A percentile compares a stretch with the other conserved stretches of the same genome.
These are phyloP conservation scores for Melanotaenia duboulayi DNA, from an alignment of 2,113 vertebrate species.

Conservation along the genomic window DNA sequence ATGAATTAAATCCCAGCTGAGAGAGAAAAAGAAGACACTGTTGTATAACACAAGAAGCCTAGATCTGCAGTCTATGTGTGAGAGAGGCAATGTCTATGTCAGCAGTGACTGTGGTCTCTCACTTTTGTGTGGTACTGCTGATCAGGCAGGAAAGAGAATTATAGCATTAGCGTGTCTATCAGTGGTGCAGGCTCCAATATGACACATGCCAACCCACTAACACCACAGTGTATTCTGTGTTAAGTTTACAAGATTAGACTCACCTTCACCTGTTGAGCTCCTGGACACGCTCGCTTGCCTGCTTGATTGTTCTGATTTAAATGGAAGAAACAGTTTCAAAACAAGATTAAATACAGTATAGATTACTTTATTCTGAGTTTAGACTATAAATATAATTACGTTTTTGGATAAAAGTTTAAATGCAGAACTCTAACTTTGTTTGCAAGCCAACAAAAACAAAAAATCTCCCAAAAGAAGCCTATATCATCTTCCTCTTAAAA, in stretches of 20 bases:
- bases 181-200: conserved; percentile 29
- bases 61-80: conserved; percentile 1
- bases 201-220: conserved; percentile 28
- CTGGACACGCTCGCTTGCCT: conserved; percentile 60
- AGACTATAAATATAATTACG: neutral
- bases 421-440: neutral
- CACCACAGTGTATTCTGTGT: neutral
- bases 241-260: conserved; percentile 21
- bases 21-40: conserved; percentile 13
- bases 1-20: conserved; percentile 14
- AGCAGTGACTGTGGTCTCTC: conserved; percentile 51
- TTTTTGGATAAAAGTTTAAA: no score
- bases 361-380: neutral
- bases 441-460: neutral
- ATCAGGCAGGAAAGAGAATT: conserved; percentile 56
- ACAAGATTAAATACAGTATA: neutral
- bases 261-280: conserved; percentile 71
- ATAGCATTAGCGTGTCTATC: conserved; percentile 44
- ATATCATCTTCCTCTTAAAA: conserved; percentile 3
- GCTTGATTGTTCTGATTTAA: conserved; percentile 72
- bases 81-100: conserved; percentile 46
- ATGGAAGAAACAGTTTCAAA: conserved; percentile 10
- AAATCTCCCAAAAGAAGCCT: neutral
- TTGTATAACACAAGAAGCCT: conserved; percentile 18
- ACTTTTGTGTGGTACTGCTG: conserved; percentile 68